A percentile compares a stretch with the other conserved stretches of the same genome.
Conservation (phyloP, 2,888 invertebrate genomes). For the Acleris emargana region DNA sequence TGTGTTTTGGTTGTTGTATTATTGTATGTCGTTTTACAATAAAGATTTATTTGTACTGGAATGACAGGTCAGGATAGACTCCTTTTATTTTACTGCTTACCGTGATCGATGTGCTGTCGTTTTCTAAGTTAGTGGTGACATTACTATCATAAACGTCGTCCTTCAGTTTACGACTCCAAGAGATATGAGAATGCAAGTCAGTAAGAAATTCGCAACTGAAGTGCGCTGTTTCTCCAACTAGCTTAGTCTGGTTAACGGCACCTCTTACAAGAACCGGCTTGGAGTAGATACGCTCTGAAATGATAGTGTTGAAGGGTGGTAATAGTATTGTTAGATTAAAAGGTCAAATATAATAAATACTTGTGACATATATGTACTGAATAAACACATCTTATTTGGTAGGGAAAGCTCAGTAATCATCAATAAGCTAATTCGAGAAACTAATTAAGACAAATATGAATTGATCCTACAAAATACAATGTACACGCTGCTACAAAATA, state of each 20-base stretch:
- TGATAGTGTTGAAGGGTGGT: conserved; percentile 9
- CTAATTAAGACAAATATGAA: too few species aligned
- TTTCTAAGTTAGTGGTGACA: not conserved
- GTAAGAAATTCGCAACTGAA: conserved; percentile 93
- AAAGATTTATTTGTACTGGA: too few species aligned
- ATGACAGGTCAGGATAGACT: too few species aligned
- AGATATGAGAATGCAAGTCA: conserved; percentile 92
- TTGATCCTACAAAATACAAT: too few species aligned
- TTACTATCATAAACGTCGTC: conserved; percentile 53
- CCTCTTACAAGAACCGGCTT: conserved; percentile 91
- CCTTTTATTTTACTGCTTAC: conserved; percentile 42
- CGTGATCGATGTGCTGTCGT: not conserved
- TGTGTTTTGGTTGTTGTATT: too few species aligned
- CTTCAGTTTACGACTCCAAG: conserved; percentile 87
- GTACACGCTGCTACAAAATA: too few species aligned
- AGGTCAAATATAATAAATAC: too few species aligned
- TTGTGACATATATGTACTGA: too few species aligned
- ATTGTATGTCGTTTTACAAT: too few species aligned
- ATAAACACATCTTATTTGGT: too few species aligned
- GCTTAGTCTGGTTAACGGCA: conserved; percentile 90
- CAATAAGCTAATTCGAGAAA: not conserved
- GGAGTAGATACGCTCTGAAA: conserved; percentile 91
- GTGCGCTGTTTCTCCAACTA: conserved; percentile 87
- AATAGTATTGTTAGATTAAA: too few species aligned
- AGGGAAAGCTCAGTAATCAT: not conserved